Percentiles rank a stretch among this genome's conserved stretches.
Evolutionary conservation across 2,888 invertebrate genomes (phyloP).

Genomic region (Physocephala rufipes): DNA sequence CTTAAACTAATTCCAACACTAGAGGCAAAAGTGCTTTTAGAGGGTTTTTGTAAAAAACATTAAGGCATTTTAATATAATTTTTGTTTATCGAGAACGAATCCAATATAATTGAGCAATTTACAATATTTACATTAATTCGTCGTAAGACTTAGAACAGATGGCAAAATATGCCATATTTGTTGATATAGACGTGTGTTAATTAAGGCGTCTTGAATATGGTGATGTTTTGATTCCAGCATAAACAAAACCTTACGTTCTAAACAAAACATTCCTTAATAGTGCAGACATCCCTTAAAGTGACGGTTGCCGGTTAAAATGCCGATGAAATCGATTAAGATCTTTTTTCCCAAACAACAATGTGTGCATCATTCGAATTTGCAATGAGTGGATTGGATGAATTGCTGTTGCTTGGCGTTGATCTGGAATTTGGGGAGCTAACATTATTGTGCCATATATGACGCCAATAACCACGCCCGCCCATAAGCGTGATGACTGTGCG

Average conservation of each 20-base stretch:
- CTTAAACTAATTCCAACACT: too few relatives aligned
- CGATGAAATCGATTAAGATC: conserved; percentile 71
- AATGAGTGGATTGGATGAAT: conserved; percentile 64
- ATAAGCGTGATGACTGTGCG: conserved; percentile 85
- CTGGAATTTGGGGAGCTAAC: conserved; percentile 56
- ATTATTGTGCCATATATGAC: conserved; percentile 74
- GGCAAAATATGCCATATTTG: too few relatives aligned
- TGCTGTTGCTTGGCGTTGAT: conserved; percentile 42
- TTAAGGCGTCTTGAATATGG: too few relatives aligned
- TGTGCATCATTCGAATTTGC: conserved; percentile 87
- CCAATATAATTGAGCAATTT: not conserved
- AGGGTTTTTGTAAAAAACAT: too few relatives aligned
- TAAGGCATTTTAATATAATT: not conserved
- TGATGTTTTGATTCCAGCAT: not conserved
- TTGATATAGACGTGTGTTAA: too few relatives aligned
- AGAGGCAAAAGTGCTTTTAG: too few relatives aligned
- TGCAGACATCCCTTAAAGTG: too few relatives aligned
- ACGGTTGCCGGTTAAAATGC: too few relatives aligned
- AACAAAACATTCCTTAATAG: too few relatives aligned
- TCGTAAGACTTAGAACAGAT: not conserved
- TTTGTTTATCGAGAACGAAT: not conserved
- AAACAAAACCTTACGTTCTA: not conserved
- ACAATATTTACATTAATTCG: conserved; percentile 11
- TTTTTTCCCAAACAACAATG: conserved; percentile 90
- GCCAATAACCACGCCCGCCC: conserved; percentile 90